phyloP scores from a whole-genome alignment of 2,113 vertebrate genomes.

The Ceyx margarethae region DNA sequence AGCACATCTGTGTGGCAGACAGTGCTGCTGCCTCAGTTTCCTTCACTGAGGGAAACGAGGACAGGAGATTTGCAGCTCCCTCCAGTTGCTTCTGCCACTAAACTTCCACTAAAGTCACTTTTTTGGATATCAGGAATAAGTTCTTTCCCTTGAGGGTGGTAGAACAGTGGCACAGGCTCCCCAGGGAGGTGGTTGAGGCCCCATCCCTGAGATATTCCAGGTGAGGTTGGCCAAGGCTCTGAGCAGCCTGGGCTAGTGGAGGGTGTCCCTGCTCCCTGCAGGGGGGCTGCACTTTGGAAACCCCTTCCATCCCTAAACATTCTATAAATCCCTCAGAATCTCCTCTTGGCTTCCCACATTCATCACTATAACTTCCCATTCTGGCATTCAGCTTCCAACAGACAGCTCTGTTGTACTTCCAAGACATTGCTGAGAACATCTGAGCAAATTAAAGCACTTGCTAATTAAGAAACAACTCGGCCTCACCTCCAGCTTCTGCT shows the following conservation, averaged over 20 bases:
- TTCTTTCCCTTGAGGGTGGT: no score
- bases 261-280: no score
- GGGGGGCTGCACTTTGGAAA: no score
- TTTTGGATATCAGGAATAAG: no score
- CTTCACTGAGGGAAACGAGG: neutral
- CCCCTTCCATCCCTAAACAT: no score
- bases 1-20: no score
- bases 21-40: neutral
- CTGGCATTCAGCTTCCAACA: neutral
- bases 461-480: neutral
- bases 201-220: no score
- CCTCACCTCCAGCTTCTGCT: slow-evolving; percentile 88
- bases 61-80: neutral
- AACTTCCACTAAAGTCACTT: neutral
- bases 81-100: neutral
- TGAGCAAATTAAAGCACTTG: neutral
- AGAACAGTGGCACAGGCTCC: no score
- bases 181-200: no score
- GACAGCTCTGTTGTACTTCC: neutral
- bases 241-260: no score
- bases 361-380: neutral
- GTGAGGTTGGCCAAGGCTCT: no score
- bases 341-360: neutral
- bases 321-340: neutral
- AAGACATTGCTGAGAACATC: neutral